Evolutionary conservation across 2,113 vertebrate genomes (phyloP), one percentile per base, ranked within the genome.

Genomic region (Dascyllus trimaculatus): DNA sequence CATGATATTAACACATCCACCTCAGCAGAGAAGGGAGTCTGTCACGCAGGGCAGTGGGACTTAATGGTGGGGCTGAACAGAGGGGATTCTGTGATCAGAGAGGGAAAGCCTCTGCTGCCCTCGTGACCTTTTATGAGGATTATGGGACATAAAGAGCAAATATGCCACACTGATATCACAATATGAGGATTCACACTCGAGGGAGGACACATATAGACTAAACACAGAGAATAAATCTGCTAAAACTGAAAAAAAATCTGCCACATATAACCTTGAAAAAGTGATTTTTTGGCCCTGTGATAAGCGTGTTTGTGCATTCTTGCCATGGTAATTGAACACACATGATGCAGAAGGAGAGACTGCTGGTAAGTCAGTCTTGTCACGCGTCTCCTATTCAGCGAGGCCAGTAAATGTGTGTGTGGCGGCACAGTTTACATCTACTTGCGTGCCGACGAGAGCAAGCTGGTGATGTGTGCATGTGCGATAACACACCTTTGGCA

Each of bases 241-340:
- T 24, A 22, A 54, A 54, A 54, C 1, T 54, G n/a, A 54, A 54
- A 54, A 46, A 70, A 4, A 1, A 65, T 61, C 10, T 4, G 15
- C 22, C 19, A 13, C 40, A 54, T 56, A 6, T 62, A 32, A 6
- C 38, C 24, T 64, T 66, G 29, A 49, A 63, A 75, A 38, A 70
- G 7, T 25, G 13, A 68, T 63, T 74, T n/a, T 65, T 53, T 49
- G 49, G 40, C 26, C 26, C 40, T 2, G 40, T n/a, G 25, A 51
- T 66, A 21, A 52, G 26, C 11, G 49, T 63, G 52, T 69, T 81
- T 53, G 72, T 75, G 82, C 75, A 71, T 72, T 88, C 75, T 81
- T 83, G 54, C 59, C 69, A 32, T 19, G 48, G 35, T 90, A 92
- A 94, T 87, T 84, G 73, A 83, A 93, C 75, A 80, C 93, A 92